Conservation (phyloP, 2,113 vertebrate species). For the Nyctereutes procyonoides region DNA sequence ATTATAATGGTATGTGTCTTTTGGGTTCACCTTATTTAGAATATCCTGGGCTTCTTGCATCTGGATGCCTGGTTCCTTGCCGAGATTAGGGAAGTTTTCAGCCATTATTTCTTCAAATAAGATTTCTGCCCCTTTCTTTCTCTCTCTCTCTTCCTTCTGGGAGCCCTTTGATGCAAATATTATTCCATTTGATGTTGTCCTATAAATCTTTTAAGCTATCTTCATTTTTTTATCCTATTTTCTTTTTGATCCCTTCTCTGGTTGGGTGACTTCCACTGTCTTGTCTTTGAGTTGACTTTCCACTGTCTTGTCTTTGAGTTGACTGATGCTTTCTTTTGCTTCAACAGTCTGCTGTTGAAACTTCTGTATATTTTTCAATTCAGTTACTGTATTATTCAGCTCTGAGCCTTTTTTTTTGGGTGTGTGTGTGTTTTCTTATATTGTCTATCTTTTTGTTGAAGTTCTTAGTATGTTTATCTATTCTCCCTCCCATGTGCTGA, state of each 20-base stretch:
- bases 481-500: not conserved
- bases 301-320: too few species aligned
- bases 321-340: not conserved
- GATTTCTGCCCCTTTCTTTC: not conserved
- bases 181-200: not conserved
- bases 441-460: not conserved
- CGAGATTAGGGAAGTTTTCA: not conserved
- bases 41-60: not conserved
- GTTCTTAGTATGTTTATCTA: not conserved
- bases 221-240: not conserved
- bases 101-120: too few species aligned
- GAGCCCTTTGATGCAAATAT: not conserved
- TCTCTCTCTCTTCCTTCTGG: not conserved
- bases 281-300: too few species aligned
- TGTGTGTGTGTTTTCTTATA: not conserved
- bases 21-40: not conserved
- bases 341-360: not conserved
- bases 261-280: not conserved
- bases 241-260: not conserved
- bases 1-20: not conserved
- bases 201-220: not conserved
- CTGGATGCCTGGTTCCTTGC: not conserved
- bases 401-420: not conserved
- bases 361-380: not conserved
- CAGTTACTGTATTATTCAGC: not conserved